These are phyloP conservation scores for Drosophila paracracens DNA, from an alignment of 2,888 invertebrate genomes.

Conservation along the genomic window DNA sequence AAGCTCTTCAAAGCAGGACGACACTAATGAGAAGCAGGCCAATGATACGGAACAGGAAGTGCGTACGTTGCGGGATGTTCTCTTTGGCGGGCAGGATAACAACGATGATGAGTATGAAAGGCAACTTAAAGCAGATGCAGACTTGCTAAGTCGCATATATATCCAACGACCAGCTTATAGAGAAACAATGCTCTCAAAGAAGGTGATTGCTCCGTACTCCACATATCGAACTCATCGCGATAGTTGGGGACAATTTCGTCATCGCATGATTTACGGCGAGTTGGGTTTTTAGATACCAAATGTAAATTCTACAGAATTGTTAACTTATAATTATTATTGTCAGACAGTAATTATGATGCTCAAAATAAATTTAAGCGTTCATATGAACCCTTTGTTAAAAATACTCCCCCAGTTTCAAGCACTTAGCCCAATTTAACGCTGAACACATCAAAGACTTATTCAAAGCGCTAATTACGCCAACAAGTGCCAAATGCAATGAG, in stretches of 20 bases:
- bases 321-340: not conserved
- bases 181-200: constrained; percentile 5
- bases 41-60: not conserved
- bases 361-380: constrained; percentile 66
- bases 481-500: constrained; percentile 49
- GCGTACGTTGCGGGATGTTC: constrained; percentile 20
- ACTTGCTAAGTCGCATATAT: constrained; percentile 34
- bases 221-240: constrained; percentile 55
- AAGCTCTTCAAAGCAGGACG: not conserved
- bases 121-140: constrained; percentile 26
- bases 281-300: constrained; percentile 26
- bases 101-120: constrained; percentile 38
- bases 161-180: not conserved
- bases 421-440: constrained; percentile 63
- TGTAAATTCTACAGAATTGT: not conserved
- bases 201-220: constrained; percentile 61
- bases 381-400: constrained; percentile 36
- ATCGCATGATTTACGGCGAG: constrained; percentile 60
- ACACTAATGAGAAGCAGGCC: not conserved
- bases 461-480: constrained; percentile 66
- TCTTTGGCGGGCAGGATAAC: constrained; percentile 45
- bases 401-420: constrained; percentile 6
- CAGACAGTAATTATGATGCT: not conserved
- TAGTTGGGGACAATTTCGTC: constrained; percentile 66
- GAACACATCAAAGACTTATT: constrained; percentile 63